Percentiles rank a stretch among this genome's conserved stretches.
These are phyloP conservation scores for Pollimyrus isidori DNA, from an alignment of 2,113 vertebrate species.

Conservation along the genomic window DNA sequence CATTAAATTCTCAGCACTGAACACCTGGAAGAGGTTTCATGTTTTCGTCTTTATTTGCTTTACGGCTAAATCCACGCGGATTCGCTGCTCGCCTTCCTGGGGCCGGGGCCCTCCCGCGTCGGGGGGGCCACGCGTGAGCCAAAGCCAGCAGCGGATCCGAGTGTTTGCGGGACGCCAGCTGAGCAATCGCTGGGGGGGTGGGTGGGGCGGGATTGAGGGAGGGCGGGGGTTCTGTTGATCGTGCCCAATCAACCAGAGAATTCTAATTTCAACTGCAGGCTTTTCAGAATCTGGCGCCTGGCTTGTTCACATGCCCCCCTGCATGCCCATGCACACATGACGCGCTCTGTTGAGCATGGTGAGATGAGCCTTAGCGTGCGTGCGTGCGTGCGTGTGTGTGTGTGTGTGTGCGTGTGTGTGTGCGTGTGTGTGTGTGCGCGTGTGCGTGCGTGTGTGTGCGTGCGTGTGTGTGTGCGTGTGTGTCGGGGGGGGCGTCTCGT, in stretches of 20 bases:
- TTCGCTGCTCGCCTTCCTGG: neutral
- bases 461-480: no score
- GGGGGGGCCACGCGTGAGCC: neutral
- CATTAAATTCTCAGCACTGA: conserved; percentile 7
- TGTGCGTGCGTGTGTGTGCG: neutral
- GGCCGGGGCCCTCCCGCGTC: conserved; percentile 3
- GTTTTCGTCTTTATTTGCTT: neutral
- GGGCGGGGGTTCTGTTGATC: conserved; percentile 12
- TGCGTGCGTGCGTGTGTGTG: no score
- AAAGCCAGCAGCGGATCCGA: conserved; percentile 18
- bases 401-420: neutral
- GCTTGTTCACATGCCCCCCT: neutral
- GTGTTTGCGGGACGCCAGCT: conserved; percentile 32
- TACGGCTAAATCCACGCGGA: conserved; percentile 2
- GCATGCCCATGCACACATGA: neutral
- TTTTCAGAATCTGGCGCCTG: neutral
- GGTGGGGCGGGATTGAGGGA: neutral
- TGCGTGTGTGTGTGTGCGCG: no score
- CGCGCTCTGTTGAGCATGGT: neutral
- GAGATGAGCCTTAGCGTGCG: neutral
- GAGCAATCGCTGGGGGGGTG: conserved; percentile 23
- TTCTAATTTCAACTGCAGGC: conserved; percentile 21
- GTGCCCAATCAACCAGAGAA: conserved; percentile 22
- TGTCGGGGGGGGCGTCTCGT: neutral
- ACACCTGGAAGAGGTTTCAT: conserved; percentile 10